Conservation (phyloP, 2,888 invertebrate species). For the Parthenolecanium corni region DNA sequence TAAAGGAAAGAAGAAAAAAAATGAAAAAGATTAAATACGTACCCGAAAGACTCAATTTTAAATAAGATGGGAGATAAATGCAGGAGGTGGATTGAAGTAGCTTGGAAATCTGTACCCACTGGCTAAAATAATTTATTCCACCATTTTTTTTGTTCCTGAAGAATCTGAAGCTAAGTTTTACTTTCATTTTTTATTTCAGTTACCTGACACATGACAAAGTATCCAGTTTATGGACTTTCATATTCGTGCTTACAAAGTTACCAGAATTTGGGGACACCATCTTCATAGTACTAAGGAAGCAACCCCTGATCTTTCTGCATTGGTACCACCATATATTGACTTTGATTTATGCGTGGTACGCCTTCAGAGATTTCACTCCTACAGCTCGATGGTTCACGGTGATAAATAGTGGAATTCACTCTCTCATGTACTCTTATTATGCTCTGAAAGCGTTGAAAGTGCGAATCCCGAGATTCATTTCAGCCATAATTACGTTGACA, state of each 20-base stretch:
- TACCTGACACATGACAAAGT: conserved; percentile 85
- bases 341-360: conserved; percentile 85
- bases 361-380: conserved; percentile 77
- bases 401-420: conserved; percentile 86
- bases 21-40: no score
- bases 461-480: conserved; percentile 68
- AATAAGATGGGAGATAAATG: no score
- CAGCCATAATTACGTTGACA: conserved; percentile 82
- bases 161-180: no score
- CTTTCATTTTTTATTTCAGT: conserved; percentile 44
- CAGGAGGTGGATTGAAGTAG: no score
- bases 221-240: conserved; percentile 93
- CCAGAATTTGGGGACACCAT: conserved; percentile 93
- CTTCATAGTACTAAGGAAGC: conserved; percentile 85
- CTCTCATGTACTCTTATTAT: conserved; percentile 86
- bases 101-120: no score
- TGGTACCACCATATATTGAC: conserved; percentile 97
- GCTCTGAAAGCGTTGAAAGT: conserved; percentile 74
- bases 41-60: no score
- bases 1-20: no score
- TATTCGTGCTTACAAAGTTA: conserved; percentile 92
- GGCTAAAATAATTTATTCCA: no score
- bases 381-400: conserved; percentile 88
- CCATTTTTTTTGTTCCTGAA: no score
- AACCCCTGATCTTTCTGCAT: conserved; percentile 85